Evolutionary conservation across 2,888 invertebrate species (phyloP).

Genomic region (Tetragonula carbonaria): DNA sequence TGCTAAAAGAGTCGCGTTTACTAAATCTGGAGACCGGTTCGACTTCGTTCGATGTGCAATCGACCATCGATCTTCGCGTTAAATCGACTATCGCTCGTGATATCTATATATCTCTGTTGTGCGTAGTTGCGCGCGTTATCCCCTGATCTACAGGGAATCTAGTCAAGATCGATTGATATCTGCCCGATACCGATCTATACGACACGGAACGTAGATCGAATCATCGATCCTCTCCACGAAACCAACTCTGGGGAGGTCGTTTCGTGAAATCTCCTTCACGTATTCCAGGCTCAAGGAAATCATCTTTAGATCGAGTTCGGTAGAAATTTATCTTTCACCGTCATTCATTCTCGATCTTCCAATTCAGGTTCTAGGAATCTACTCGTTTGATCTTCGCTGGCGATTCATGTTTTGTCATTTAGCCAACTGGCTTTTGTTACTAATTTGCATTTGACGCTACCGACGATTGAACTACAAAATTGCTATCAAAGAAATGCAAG

Average conservation of each 20-base stretch:
- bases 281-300: slow-evolving; percentile 32
- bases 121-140: slow-evolving; percentile 61
- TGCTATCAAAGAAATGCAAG: too few species aligned
- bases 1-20: slow-evolving; percentile 36
- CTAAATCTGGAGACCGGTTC: slow-evolving; percentile 63
- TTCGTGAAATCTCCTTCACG: slow-evolving; percentile 47
- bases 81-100: slow-evolving; percentile 57
- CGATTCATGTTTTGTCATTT: not conserved
- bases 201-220: slow-evolving; percentile 32
- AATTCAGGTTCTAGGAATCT: not conserved
- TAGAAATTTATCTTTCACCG: slow-evolving; percentile 37
- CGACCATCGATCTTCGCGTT: slow-evolving; percentile 74
- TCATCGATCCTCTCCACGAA: slow-evolving; percentile 49
- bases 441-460: too few species aligned
- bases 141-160: slow-evolving; percentile 65
- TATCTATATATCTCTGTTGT: slow-evolving; percentile 58
- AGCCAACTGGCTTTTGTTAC: too few species aligned
- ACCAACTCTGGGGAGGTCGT: slow-evolving; percentile 56
- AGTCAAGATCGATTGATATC: slow-evolving; percentile 69
- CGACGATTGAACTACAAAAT: too few species aligned
- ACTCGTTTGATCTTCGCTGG: not conserved
- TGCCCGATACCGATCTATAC: slow-evolving; percentile 66
- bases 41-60: slow-evolving; percentile 73
- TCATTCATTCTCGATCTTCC: slow-evolving; percentile 16
- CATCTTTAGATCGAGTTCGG: slow-evolving; percentile 30